Evolutionary conservation across 2,113 vertebrate genomes (phyloP).

Genomic region (Equus quagga): DNA sequence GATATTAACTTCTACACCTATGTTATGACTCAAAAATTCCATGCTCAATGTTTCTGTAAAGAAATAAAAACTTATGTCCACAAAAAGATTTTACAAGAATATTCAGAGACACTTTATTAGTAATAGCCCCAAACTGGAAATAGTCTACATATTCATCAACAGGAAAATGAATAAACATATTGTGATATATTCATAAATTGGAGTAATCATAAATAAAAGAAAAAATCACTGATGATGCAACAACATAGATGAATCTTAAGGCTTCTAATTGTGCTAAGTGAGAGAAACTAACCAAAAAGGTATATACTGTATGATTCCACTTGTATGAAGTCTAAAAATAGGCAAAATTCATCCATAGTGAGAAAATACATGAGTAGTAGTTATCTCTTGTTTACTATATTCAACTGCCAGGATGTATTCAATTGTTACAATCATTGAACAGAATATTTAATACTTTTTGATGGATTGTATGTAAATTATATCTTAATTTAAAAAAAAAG

Average conservation of each 20-base stretch:
- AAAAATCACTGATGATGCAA: neutral
- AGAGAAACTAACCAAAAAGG: neutral
- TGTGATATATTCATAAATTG: neutral
- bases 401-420: neutral
- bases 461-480: neutral
- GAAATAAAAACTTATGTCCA: neutral
- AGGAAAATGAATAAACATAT: conserved; percentile 18
- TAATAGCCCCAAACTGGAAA: neutral
- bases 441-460: conserved; percentile 18
- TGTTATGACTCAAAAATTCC: neutral
- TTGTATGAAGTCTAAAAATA: neutral
- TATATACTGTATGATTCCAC: neutral
- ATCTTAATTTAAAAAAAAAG: neutral
- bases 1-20: neutral
- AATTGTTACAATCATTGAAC: neutral
- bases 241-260: neutral
- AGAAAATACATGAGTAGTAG: neutral
- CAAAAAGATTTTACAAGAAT: neutral
- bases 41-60: conserved; percentile 2
- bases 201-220: conserved; percentile 30
- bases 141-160: neutral
- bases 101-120: neutral
- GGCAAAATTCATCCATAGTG: neutral
- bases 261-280: neutral
- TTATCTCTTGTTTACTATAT: neutral